A percentile compares a stretch with the other conserved stretches of the same genome.
Conservation (phyloP, 2,888 invertebrate species). For the Euplexia lucipara region DNA sequence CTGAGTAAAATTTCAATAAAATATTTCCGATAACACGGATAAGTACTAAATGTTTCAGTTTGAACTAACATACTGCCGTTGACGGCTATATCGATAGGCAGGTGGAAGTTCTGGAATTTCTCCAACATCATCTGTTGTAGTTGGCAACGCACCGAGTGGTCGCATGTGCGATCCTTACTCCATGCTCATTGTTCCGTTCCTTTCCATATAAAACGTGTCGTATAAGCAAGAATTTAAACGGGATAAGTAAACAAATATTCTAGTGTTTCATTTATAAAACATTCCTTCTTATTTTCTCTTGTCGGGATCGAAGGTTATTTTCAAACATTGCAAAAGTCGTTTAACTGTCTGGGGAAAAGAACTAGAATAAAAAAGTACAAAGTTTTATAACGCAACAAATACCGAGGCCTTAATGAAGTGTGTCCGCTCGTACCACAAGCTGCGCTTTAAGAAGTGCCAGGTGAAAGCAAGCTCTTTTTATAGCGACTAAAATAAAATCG, state of each 20-base stretch:
- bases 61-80: constrained; percentile 17
- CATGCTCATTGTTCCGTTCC: constrained; percentile 79
- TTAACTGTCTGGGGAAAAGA: constrained; percentile 59
- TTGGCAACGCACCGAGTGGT: constrained; percentile 78
- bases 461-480: constrained; percentile 82
- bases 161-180: constrained; percentile 84
- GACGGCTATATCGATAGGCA: constrained; percentile 54
- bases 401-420: constrained; percentile 78
- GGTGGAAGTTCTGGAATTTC: constrained; percentile 73
- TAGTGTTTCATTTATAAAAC: constrained; percentile 54
- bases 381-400: constrained; percentile 70
- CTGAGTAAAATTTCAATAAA: constrained; percentile 37
- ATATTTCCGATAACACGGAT: constrained; percentile 32
- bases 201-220: constrained; percentile 80
- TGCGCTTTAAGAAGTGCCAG: constrained; percentile 77
- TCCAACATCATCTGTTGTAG: constrained; percentile 82
- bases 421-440: constrained; percentile 72
- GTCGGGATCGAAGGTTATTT: constrained; percentile 42
- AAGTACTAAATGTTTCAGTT: constrained; percentile 38
- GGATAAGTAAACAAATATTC: constrained; percentile 66
- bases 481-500: constrained; percentile 81
- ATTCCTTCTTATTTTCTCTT: constrained; percentile 49
- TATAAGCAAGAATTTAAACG: constrained; percentile 80
- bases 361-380: constrained; percentile 62
- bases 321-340: constrained; percentile 49